These are phyloP conservation scores for Aquatica leii DNA, from an alignment of 2,888 invertebrate genomes.

Conservation along the genomic window DNA sequence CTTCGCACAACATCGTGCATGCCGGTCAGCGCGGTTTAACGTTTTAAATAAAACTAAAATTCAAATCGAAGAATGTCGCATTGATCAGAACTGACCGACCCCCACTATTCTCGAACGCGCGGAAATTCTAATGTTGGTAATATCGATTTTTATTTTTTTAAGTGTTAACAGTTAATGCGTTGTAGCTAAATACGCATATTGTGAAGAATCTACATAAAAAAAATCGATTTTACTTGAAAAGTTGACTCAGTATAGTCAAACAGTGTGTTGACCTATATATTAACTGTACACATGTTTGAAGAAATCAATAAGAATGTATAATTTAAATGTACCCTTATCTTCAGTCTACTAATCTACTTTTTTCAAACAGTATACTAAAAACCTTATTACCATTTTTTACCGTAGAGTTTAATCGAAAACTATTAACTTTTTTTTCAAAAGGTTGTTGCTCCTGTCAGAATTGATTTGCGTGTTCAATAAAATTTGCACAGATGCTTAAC, in stretches of 20 bases:
- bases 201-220: constrained; percentile 16
- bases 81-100: constrained; percentile 17
- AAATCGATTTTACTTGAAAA: constrained; percentile 20
- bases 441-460: too few species aligned
- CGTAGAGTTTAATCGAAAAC: too few species aligned
- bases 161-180: constrained; percentile 18
- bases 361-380: too few species aligned
- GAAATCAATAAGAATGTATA: too few species aligned
- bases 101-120: constrained; percentile 36
- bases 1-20: constrained; percentile 24
- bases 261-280: constrained; percentile 17
- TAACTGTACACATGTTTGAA: background rate
- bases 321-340: too few species aligned
- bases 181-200: constrained; percentile 27
- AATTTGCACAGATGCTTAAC: too few species aligned
- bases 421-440: too few species aligned
- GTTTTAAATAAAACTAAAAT: constrained; percentile 25
- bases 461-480: too few species aligned
- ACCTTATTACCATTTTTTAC: too few species aligned
- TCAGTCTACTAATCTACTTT: too few species aligned
- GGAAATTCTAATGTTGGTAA: constrained; percentile 22
- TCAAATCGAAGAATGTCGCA: constrained; percentile 22
- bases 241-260: too few species aligned
- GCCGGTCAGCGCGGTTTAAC: constrained; percentile 7
- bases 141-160: constrained; percentile 30